Percentiles rank a stretch among this genome's conserved stretches.
Conservation (phyloP, 2,888 invertebrate genomes). For the Chromoteleia sp. region DNA sequence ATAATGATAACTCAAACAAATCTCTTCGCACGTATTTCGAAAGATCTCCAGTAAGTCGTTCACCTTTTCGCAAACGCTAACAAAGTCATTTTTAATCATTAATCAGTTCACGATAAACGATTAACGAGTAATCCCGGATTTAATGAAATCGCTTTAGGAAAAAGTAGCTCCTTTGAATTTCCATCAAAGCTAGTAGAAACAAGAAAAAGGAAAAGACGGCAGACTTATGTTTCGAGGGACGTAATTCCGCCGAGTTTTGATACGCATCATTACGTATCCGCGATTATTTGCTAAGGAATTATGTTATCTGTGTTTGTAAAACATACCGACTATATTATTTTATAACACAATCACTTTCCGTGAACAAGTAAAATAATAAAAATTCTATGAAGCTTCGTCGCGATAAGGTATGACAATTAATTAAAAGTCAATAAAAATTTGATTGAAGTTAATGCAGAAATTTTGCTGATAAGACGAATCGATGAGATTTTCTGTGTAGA, state of each 20-base stretch:
- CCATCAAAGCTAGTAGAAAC: neutral
- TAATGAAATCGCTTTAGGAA: neutral
- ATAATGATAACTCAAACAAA: neutral
- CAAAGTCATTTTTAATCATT: slow-evolving; percentile 8
- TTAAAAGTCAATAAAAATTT: slow-evolving; percentile 8
- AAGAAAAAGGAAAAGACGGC: slow-evolving; percentile 6
- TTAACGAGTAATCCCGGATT: slow-evolving; percentile 12
- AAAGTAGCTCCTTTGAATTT: neutral
- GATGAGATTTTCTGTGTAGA: slow-evolving; percentile 39
- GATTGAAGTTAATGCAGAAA: slow-evolving; percentile 31
- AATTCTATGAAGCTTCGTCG: slow-evolving; percentile 25
- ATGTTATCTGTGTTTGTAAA: slow-evolving; percentile 55
- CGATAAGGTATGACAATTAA: slow-evolving; percentile 18
- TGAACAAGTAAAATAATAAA: slow-evolving; percentile 42
- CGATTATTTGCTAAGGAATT: slow-evolving; percentile 54
- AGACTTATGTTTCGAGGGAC: neutral
- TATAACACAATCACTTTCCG: slow-evolving; percentile 52
- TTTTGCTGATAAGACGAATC: slow-evolving; percentile 18
- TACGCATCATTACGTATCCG: slow-evolving; percentile 50
- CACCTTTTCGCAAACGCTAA: slow-evolving; percentile 7
- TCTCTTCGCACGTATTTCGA: neutral
- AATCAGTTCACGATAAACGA: slow-evolving; percentile 31
- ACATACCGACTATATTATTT: slow-evolving; percentile 42
- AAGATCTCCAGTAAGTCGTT: slow-evolving; percentile 8
- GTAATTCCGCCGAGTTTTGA: slow-evolving; percentile 39